Conservation (phyloP, 92 coral and sea anemone species). For the Ricordea florida region DNA sequence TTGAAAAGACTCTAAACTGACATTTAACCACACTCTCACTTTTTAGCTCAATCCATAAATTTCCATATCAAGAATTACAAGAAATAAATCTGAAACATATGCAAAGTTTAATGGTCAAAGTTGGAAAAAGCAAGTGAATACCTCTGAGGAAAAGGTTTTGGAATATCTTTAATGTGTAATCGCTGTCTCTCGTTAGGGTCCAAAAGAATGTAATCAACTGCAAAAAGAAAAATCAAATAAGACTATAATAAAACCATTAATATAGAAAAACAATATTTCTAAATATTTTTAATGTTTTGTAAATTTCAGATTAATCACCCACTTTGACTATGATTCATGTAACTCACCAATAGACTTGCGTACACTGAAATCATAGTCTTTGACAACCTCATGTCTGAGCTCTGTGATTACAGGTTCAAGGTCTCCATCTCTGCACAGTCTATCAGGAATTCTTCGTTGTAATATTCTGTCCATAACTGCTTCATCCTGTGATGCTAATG, state of each 20-base stretch:
- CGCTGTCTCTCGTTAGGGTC: conserved; percentile 88
- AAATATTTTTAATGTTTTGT: not conserved
- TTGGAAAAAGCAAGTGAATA: conserved; percentile 14
- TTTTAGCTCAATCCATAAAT: too few relatives aligned
- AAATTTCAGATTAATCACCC: not conserved
- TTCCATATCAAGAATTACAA: too few relatives aligned
- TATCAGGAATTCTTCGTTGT: conserved; percentile 76
- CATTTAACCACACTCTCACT: too few relatives aligned
- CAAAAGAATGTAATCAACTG: conserved; percentile 93
- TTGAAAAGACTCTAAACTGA: too few relatives aligned
- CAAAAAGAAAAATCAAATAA: not conserved
- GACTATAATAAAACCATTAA: not conserved
- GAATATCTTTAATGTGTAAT: conserved; percentile 75
- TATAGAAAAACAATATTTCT: not conserved
- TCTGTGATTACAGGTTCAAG: conserved; percentile 72
- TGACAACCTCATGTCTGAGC: conserved; percentile 79
- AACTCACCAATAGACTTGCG: conserved; percentile 91
- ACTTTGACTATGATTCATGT: not conserved
- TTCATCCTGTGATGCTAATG: conserved; percentile 86
- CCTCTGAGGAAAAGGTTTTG: conserved; percentile 88
- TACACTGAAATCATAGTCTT: conserved; percentile 84
- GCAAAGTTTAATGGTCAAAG: too few relatives aligned
- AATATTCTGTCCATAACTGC: conserved; percentile 87
- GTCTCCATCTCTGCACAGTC: conserved; percentile 66
- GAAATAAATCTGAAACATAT: too few relatives aligned